Evolutionary conservation across 2,797 vertebrate genomes (phyloP).

Genomic region (Coccyzus lansbergi): DNA sequence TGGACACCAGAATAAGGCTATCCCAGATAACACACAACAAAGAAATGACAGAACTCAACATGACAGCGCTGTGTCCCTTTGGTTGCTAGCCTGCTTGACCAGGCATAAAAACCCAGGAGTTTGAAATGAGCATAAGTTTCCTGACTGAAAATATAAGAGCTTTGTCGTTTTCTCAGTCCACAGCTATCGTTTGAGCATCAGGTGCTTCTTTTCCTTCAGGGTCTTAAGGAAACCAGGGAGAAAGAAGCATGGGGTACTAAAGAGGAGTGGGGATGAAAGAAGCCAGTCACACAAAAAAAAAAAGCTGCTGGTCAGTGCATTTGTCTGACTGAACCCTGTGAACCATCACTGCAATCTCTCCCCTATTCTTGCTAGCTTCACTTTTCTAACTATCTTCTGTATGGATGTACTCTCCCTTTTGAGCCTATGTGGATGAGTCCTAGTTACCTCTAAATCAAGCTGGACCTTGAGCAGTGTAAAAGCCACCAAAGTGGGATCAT

Average conservation of each 20-base stretch:
- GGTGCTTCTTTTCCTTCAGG: background rate
- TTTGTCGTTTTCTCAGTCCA: background rate
- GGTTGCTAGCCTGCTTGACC: background rate
- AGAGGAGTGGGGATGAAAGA: background rate
- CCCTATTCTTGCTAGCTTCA: background rate
- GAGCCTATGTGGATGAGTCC: fast-evolving
- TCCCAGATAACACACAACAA: background rate
- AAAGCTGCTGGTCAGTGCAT: background rate
- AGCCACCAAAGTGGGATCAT: no score
- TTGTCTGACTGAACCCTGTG: background rate
- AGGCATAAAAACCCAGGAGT: background rate
- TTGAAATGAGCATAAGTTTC: background rate
- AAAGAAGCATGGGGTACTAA: background rate
- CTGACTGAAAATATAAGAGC: background rate
- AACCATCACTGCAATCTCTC: background rate
- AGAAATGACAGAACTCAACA: background rate
- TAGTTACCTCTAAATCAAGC: background rate
- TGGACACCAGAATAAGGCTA: background rate
- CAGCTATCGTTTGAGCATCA: background rate
- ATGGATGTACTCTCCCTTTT: background rate
- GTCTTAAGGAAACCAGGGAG: background rate
- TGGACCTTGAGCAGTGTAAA: background rate
- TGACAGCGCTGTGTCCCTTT: background rate
- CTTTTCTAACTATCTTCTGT: background rate
- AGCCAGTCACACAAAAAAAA: background rate